Evolutionary conservation across 2,113 vertebrate genomes (phyloP).

Genomic region (Petrocephalus zakoni): DNA sequence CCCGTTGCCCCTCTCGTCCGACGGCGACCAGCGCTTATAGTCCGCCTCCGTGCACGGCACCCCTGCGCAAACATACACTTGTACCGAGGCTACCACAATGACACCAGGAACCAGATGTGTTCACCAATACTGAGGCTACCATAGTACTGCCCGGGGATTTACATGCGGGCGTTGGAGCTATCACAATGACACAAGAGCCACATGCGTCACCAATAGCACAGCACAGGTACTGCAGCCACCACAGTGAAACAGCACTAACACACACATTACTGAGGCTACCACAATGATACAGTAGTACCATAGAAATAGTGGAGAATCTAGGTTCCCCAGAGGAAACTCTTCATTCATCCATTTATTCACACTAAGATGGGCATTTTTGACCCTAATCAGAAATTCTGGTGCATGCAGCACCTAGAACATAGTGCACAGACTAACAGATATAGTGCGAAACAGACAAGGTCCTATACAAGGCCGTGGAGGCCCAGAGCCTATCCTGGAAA

Average conservation of each 20-base stretch:
- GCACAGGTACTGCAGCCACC: not conserved
- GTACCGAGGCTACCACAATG: not conserved
- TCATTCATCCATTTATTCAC: not conserved
- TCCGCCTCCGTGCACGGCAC: slow-evolving; percentile 88
- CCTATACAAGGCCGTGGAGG: not conserved
- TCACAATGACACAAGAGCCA: not conserved
- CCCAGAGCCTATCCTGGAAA: not conserved
- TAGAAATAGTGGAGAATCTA: not conserved
- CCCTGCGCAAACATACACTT: slow-evolving; percentile 53
- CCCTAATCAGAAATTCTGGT: not conserved
- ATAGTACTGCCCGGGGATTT: not conserved
- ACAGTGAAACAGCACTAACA: not conserved
- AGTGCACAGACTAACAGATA: not conserved
- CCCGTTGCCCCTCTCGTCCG: slow-evolving; percentile 86
- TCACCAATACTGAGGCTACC: not conserved
- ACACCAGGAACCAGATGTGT: not conserved
- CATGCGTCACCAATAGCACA: not conserved
- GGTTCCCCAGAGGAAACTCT: not conserved
- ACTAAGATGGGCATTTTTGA: not conserved
- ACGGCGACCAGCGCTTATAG: slow-evolving; percentile 95
- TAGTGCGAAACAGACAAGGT: not conserved
- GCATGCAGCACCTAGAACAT: not conserved
- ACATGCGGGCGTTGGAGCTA: no score
- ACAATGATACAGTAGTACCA: not conserved
- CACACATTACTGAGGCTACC: not conserved